Base-by-base conservation (phyloP, 2,113 vertebrate genomes). In the Ceuthmochares aereus region DNA sequence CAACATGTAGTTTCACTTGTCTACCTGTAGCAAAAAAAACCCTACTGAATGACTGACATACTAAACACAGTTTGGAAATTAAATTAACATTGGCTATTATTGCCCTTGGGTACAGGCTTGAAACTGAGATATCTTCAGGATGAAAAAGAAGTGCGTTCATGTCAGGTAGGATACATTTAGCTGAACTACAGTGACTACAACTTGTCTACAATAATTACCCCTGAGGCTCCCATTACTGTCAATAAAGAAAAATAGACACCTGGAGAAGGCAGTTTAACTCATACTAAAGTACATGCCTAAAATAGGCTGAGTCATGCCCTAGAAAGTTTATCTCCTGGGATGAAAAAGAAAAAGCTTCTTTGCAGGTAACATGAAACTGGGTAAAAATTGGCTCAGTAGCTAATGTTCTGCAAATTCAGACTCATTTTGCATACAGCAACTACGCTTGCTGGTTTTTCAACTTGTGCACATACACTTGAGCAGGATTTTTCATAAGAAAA, bases 231-330 rank as follows among this genome's bases (percentile, higher is more conserved):
- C 59, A 66, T 89, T 94, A 66, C 37, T 87, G 59, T 94, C 68
- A 90, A 76, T 82, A 87, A 96, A 84, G 69, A 87, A 84, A 78
- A 96, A 64, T 20, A 93, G 66, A 68, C 54, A 78, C 58, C 45
- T 72, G 68, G 66, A 87, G 40, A 60, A 69, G 37, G 67, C 32
- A 85, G 23, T 86, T 88, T 80, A 43, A 83, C 26, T 92, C 58
- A 36, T 36, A 23, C 12, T 85, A 45, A 94, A 82, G 32, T 70
- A 26, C 14, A 29, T 67, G 8, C 5, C 37, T 88, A 59, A 90
- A 88, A 85, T n/a, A 83, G 12, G 17, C 27, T 47, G 74, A 82
- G 34, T 86, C 58, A 52, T 80, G 27, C 23, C 34, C 60, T 67
- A 43, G 40, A 68, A 78, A 42, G 13, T 75, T 84, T 94, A 6